These are phyloP conservation scores for Tineola bisselliella DNA, from an alignment of 2,888 invertebrate species.

Conservation along the genomic window DNA sequence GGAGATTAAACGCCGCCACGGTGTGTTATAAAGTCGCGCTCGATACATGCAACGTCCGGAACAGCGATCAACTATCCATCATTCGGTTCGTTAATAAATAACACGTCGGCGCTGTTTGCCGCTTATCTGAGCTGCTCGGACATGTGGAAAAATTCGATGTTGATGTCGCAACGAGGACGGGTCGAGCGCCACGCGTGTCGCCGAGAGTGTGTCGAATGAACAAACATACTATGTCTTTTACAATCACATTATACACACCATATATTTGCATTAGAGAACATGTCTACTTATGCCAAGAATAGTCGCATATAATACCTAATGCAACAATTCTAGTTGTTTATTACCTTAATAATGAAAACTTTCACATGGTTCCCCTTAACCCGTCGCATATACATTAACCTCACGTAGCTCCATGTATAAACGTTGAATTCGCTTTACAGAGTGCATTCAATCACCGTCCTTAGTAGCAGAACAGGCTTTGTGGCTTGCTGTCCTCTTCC, in stretches of 20 bases:
- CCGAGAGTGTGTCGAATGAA: conserved; percentile 14
- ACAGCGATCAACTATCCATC: conserved; percentile 67
- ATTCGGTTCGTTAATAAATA: conserved; percentile 69
- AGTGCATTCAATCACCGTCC: conserved; percentile 7
- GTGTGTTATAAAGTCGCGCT: conserved; percentile 6
- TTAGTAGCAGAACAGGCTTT: conserved; percentile 36
- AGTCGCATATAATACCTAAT: not conserved
- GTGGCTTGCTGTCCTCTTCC: conserved; percentile 21
- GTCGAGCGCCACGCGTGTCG: conserved; percentile 55
- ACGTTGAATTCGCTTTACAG: conserved; percentile 21
- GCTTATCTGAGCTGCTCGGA: conserved; percentile 63
- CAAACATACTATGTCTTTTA: not conserved
- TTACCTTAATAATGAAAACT: conserved; percentile 27
- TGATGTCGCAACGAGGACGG: conserved; percentile 55
- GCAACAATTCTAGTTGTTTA: conserved; percentile 1
- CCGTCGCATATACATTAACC: conserved; percentile 39
- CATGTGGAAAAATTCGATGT: conserved; percentile 68
- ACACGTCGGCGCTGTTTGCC: conserved; percentile 56
- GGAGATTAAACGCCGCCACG: conserved; percentile 11
- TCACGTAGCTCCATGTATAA: conserved; percentile 43
- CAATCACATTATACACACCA: not conserved
- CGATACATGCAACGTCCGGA: conserved; percentile 42
- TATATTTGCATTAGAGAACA: too few species aligned
- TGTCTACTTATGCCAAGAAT: too few species aligned
- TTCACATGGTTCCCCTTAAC: conserved; percentile 36